Conservation (phyloP, 2,888 invertebrate genomes). For the Carpatolechia fugitivella region DNA sequence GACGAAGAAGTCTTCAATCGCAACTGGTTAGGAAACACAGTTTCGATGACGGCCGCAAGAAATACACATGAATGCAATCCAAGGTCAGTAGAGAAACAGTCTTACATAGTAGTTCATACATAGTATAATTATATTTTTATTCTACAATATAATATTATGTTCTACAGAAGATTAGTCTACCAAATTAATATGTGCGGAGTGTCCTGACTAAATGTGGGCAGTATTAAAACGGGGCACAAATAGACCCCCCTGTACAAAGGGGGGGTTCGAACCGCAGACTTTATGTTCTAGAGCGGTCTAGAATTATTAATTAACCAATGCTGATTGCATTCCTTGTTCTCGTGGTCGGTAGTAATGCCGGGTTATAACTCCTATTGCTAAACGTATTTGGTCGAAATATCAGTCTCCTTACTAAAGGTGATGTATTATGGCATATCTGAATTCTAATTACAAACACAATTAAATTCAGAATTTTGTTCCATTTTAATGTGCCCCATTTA, state of each 20-base stretch:
- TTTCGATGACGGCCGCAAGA: too few relatives aligned
- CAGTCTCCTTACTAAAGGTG: too few relatives aligned
- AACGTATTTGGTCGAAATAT: too few relatives aligned
- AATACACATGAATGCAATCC: background rate
- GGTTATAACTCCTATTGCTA: constrained; percentile 1
- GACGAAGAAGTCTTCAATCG: too few relatives aligned
- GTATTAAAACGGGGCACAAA: constrained; percentile 71
- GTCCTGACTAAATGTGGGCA: constrained; percentile 62
- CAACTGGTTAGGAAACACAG: too few relatives aligned
- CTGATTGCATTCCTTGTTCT: constrained; percentile 62
- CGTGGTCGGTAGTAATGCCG: background rate
- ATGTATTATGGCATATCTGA: too few relatives aligned
- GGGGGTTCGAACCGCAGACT: constrained; percentile 60
- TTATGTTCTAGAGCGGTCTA: constrained; percentile 70
- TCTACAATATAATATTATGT: too few relatives aligned
- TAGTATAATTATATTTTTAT: too few relatives aligned
- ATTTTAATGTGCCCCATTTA: background rate
- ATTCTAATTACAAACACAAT: too few relatives aligned
- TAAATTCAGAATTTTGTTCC: too few relatives aligned
- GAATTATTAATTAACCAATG: constrained; percentile 76
- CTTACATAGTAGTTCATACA: too few relatives aligned
- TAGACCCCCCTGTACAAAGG: constrained; percentile 40
- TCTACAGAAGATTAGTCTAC: constrained; percentile 29
- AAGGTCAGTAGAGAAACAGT: too few relatives aligned
- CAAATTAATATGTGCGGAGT: constrained; percentile 71